Conservation (phyloP, 2,797 vertebrate species). For the Chrysocyon brachyurus region DNA sequence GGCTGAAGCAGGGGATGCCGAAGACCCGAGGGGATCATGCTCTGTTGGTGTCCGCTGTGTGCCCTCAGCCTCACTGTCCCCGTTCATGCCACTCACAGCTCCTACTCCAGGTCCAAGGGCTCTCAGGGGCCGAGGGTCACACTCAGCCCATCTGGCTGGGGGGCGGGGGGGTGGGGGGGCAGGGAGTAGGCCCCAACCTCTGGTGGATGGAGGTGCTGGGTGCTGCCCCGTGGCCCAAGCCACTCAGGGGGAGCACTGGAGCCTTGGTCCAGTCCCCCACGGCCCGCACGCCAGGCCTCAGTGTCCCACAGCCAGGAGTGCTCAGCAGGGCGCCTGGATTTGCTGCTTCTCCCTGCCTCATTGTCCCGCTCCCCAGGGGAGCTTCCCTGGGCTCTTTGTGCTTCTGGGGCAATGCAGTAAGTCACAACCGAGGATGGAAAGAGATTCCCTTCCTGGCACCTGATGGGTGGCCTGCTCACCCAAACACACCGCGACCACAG, state of each 20-base stretch:
- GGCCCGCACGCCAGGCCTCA: no score
- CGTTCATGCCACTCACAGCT: no score
- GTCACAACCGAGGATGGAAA: neutral
- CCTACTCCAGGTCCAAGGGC: neutral
- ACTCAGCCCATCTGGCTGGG: neutral
- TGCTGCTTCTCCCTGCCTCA: neutral
- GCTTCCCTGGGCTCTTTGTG: neutral
- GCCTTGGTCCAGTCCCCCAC: no score
- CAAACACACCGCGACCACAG: neutral
- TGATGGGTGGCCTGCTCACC: neutral
- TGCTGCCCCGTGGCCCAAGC: neutral
- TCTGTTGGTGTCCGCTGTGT: neutral
- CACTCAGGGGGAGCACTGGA: neutral
- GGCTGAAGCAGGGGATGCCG: neutral
- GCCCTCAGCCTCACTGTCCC: neutral
- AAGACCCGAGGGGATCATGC: neutral
- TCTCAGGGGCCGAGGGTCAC: no score
- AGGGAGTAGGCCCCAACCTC: neutral
- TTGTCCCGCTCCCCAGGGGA: neutral
- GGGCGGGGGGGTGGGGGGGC: no score
- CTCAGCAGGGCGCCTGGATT: neutral
- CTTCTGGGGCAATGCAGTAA: neutral
- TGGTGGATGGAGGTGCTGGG: neutral
- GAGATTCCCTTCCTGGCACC: neutral
- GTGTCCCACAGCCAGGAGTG: neutral